phyloP scores from a whole-genome alignment of 2,113 vertebrate species.

The Desmodus rotundus region DNA sequence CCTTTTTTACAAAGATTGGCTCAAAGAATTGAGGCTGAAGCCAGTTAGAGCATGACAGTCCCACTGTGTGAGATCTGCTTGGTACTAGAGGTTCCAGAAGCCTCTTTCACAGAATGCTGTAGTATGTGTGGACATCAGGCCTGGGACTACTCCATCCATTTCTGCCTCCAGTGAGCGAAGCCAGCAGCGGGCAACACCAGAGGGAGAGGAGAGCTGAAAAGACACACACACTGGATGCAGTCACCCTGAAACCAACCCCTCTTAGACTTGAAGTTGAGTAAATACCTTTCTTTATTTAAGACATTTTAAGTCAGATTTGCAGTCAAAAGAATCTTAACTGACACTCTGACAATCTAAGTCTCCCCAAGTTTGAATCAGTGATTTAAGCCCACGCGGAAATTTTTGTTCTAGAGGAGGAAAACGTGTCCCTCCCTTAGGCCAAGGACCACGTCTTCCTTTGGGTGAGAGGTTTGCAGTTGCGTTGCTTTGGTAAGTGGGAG shows the following conservation, averaged over 20 bases:
- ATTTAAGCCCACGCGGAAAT: neutral
- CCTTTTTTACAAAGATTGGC: neutral
- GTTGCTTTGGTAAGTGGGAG: neutral
- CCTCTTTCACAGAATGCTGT: neutral
- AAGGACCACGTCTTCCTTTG: neutral
- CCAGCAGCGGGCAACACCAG: neutral
- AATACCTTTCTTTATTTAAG: neutral
- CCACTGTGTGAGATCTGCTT: neutral
- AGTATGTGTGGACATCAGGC: neutral
- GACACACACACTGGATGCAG: neutral
- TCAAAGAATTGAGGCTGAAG: neutral
- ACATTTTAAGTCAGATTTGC: neutral
- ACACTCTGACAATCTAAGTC: no score
- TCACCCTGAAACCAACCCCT: neutral
- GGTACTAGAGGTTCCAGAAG: neutral
- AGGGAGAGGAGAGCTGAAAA: neutral
- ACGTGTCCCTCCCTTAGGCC: accelerated
- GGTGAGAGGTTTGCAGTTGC: neutral
- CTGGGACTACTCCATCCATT: neutral
- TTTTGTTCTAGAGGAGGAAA: neutral
- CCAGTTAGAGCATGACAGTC: no score
- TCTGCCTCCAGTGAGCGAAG: neutral
- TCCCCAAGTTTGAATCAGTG: neutral
- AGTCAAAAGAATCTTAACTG: neutral
- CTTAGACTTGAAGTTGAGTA: neutral